Evolutionary conservation across 2,113 vertebrate species (phyloP), one percentile per base, ranked within the genome.

Genomic region (Seriola dumerili): DNA sequence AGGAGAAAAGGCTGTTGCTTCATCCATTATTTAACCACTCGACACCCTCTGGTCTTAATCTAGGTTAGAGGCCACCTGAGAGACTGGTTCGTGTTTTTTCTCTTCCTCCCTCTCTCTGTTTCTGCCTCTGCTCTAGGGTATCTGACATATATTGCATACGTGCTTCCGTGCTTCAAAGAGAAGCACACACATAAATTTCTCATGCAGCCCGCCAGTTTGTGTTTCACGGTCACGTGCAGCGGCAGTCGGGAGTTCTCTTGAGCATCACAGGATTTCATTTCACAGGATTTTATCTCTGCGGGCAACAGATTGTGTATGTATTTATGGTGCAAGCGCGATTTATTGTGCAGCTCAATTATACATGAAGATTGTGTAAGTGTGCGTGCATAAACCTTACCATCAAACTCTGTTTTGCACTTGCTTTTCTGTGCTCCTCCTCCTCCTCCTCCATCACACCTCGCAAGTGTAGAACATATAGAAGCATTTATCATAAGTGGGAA

Each of bases 11-110:
- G 54, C 86, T 69, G 80, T 78, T 88, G 63, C 81, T 89, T 87
- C 89, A 93, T 94, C 75, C 83, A 93, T 92, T 91, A 92, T 94
- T 95, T 76, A 94, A 83, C 50, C 66, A 25, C 66, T 80, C 61
- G 5, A 91, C 86, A 89, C 92, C 86, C 89, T 76, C 19, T 46
- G 87, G 87, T 88, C 92, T 71, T 92, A 85, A 93, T 94, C 89
- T 93, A 80, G 94, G 93, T 93, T 95, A 93, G 80, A 80, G 84
- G 79, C 90, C 88, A 76, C 84, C 58, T 4, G 92, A 88, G 91
- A 90, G 72, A 55, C 54, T 14, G 14, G 6, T 68, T 74, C 7
- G 29, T 55, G 21, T 17, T 62, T 34, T 59, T 38, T 34, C 34
- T 59, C 55, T 54, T 46, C 72, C 21, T 54, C 29, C 58, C 34